These are phyloP conservation scores for Catocala nupta DNA, from an alignment of 2,888 invertebrate genomes.

Conservation along the genomic window DNA sequence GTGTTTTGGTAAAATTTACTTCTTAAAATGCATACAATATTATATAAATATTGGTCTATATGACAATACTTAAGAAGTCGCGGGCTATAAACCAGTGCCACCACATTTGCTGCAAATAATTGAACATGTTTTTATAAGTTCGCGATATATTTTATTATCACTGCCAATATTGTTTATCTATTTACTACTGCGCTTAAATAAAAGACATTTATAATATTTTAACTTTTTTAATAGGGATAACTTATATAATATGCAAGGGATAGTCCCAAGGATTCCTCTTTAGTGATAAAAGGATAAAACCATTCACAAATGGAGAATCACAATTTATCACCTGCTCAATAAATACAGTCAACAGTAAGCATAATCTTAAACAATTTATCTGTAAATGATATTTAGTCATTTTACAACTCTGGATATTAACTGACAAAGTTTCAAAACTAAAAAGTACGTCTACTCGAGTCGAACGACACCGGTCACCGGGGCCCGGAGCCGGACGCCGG, in stretches of 20 bases:
- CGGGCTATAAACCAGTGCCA: no score
- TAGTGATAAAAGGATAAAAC: constrained; percentile 84
- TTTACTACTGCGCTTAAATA: constrained; percentile 40
- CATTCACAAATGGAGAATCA: constrained; percentile 83
- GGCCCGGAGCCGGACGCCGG: no score
- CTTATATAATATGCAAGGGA: constrained; percentile 87
- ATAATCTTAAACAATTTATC: constrained; percentile 86
- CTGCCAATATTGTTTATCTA: not conserved
- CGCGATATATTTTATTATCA: not conserved
- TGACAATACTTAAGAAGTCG: no score
- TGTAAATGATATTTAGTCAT: constrained; percentile 84
- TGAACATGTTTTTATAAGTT: no score
- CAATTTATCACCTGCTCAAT: constrained; percentile 86
- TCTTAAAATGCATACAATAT: no score
- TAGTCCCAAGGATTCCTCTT: constrained; percentile 83
- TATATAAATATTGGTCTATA: no score
- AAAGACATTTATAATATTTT: constrained; percentile 68
- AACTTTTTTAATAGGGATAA: constrained; percentile 87
- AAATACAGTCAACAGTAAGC: constrained; percentile 87
- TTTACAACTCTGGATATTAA: constrained; percentile 77
- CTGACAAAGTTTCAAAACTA: constrained; percentile 74
- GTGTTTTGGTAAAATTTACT: no score
- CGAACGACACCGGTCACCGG: constrained; percentile 24
- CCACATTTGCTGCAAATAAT: no score
- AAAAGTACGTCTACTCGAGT: constrained; percentile 62